phyloP scores from a whole-genome alignment of 2,888 invertebrate genomes.

The Pyralis farinalis region DNA sequence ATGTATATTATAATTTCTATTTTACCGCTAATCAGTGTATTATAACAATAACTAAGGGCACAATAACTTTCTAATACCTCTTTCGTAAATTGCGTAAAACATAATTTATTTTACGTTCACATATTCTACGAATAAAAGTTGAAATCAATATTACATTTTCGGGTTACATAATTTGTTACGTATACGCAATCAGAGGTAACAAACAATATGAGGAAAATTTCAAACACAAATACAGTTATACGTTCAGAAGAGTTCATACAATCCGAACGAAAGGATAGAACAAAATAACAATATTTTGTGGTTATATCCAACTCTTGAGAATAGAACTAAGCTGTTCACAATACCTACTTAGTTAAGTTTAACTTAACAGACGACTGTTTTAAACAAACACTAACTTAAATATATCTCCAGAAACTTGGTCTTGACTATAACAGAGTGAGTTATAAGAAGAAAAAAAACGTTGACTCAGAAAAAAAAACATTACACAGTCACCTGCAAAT shows the following conservation, averaged over 20 bases:
- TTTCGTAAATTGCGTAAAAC: no score
- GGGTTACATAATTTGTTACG: background rate
- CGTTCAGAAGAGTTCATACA: slow-evolving; percentile 6
- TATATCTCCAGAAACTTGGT: slow-evolving; percentile 21
- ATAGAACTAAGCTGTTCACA: slow-evolving; percentile 27
- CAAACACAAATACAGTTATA: slow-evolving; percentile 8
- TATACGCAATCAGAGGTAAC: slow-evolving; percentile 8
- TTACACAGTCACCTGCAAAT: slow-evolving; percentile 10
- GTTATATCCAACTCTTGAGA: slow-evolving; percentile 25
- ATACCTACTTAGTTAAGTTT: slow-evolving; percentile 50
- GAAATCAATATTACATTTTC: slow-evolving; percentile 8
- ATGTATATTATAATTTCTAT: no score
- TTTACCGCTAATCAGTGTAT: no score
- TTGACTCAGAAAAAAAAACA: slow-evolving; percentile 24
- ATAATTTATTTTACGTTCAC: background rate
- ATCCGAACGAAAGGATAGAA: slow-evolving; percentile 7
- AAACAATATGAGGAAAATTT: slow-evolving; percentile 6
- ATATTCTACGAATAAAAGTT: slow-evolving; percentile 6
- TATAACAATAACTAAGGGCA: no score
- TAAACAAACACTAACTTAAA: slow-evolving; percentile 43
- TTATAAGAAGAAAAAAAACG: slow-evolving; percentile 36
- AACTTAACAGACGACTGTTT: slow-evolving; percentile 34
- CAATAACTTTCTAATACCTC: no score
- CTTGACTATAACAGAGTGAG: slow-evolving; percentile 17
- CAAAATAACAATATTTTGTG: slow-evolving; percentile 28